Evolutionary conservation across 1,140 invertebrate genomes (phyloP).

Genomic region (Solenopsis fugax): DNA sequence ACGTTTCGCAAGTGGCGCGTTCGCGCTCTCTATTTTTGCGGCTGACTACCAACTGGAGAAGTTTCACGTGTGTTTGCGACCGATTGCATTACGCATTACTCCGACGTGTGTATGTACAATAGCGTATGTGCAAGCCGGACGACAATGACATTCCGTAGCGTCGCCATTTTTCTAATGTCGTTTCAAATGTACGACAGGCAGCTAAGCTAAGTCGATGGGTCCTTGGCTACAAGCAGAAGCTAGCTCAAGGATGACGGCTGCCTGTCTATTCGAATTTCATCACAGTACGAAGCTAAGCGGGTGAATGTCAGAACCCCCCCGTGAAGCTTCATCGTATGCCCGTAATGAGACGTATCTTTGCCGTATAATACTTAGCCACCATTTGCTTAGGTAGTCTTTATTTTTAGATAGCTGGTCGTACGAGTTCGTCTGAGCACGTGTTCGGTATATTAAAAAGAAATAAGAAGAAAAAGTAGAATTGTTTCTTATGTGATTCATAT

Average conservation of each 20-base stretch:
- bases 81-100: not conserved
- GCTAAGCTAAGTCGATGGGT: slow-evolving; percentile 44
- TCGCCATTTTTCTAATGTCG: slow-evolving; percentile 76
- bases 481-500: no score
- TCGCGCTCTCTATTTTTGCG: slow-evolving; percentile 55
- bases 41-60: not conserved
- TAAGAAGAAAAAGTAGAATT: not conserved
- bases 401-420: slow-evolving; percentile 45
- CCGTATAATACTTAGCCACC: slow-evolving; percentile 8
- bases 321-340: slow-evolving; percentile 51
- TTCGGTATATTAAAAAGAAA: not conserved
- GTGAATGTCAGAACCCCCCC: slow-evolving; percentile 74
- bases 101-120: not conserved
- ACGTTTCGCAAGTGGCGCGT: slow-evolving; percentile 33
- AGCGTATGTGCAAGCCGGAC: slow-evolving; percentile 33
- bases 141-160: slow-evolving; percentile 77
- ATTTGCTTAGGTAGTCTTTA: slow-evolving; percentile 14
- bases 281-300: slow-evolving; percentile 73
- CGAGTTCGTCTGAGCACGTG: not conserved
- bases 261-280: slow-evolving; percentile 77
- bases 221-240: slow-evolving; percentile 76
- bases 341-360: slow-evolving; percentile 72
- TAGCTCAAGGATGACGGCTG: slow-evolving; percentile 76
- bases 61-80: slow-evolving; percentile 1
- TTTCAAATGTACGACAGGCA: slow-evolving; percentile 63